These are phyloP conservation scores for Dryococelus australis DNA, from an alignment of 2,888 invertebrate genomes.

Conservation along the genomic window DNA sequence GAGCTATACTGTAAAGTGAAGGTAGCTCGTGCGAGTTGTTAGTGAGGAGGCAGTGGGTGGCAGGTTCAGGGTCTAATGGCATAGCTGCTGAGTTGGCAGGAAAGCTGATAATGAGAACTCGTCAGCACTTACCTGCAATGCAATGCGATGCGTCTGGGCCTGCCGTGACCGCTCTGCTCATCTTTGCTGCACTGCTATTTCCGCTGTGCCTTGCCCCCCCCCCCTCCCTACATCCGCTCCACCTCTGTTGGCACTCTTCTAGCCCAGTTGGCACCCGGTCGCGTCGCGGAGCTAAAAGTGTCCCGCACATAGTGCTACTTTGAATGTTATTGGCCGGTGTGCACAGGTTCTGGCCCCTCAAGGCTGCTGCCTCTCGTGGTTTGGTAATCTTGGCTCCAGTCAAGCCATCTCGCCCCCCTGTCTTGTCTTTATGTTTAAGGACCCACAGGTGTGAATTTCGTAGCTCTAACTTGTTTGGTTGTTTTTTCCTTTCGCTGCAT, in stretches of 20 bases:
- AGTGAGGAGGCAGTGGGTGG: too few species aligned
- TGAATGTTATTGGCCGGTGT: not conserved
- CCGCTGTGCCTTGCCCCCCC: not conserved
- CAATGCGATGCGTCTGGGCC: not conserved
- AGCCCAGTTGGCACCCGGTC: not conserved
- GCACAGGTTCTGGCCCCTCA: not conserved
- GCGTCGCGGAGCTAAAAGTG: not conserved
- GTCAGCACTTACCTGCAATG: constrained; percentile 6
- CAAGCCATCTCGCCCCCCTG: not conserved
- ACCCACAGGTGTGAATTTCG: not conserved
- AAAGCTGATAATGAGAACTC: not conserved
- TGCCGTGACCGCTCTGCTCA: not conserved
- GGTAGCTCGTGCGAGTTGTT: too few species aligned
- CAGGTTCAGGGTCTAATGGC: too few species aligned
- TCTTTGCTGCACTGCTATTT: not conserved
- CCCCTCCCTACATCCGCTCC: too few species aligned
- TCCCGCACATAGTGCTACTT: not conserved
- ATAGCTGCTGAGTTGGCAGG: not conserved
- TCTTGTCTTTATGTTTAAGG: not conserved
- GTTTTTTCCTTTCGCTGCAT: constrained; percentile 35
- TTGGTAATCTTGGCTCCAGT: too few species aligned
- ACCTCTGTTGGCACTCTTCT: not conserved
- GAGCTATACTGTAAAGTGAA: too few species aligned
- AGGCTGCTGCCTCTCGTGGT: not conserved
- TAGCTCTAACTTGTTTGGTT: constrained; percentile 27